These are phyloP conservation scores for Sericinus montela DNA, from an alignment of 2,888 invertebrate species.

Conservation along the genomic window DNA sequence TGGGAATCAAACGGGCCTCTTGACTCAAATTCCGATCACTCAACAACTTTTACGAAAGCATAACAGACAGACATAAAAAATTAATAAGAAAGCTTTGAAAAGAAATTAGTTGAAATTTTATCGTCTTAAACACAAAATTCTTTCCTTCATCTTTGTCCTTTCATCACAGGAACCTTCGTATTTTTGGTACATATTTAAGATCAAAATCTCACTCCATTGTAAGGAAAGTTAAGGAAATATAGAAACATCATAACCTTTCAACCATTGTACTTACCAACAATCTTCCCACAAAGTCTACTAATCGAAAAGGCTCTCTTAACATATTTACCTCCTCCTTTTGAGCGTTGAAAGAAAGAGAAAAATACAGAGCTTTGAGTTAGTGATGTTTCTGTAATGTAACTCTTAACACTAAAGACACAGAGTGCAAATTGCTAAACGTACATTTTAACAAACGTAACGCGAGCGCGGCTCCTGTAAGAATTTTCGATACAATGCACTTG, in stretches of 20 bases:
- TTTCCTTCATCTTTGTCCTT: no score
- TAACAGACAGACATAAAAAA: no score
- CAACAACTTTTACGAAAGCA: no score
- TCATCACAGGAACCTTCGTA: no score
- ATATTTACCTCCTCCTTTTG: slow-evolving; percentile 76
- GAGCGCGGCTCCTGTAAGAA: slow-evolving; percentile 45
- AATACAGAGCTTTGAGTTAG: slow-evolving; percentile 70
- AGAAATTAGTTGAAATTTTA: no score
- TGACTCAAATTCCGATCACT: no score
- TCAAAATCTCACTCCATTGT: slow-evolving; percentile 30
- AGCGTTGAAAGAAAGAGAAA: slow-evolving; percentile 72
- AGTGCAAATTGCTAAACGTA: slow-evolving; percentile 41
- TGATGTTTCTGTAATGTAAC: slow-evolving; percentile 53
- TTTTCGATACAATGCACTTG: slow-evolving; percentile 24
- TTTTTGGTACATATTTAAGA: no score
- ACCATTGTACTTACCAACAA: slow-evolving; percentile 58
- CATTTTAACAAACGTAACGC: slow-evolving; percentile 37
- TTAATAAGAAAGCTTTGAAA: no score
- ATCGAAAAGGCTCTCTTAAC: slow-evolving; percentile 53
- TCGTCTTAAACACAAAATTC: no score
- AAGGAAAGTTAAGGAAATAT: slow-evolving; percentile 28
- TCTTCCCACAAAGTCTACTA: slow-evolving; percentile 51
- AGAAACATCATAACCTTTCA: slow-evolving; percentile 60
- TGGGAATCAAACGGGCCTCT: no score
- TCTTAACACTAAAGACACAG: slow-evolving; percentile 30